Conservation (phyloP, 1,140 invertebrate species). For the Temnothorax longispinosus region DNA sequence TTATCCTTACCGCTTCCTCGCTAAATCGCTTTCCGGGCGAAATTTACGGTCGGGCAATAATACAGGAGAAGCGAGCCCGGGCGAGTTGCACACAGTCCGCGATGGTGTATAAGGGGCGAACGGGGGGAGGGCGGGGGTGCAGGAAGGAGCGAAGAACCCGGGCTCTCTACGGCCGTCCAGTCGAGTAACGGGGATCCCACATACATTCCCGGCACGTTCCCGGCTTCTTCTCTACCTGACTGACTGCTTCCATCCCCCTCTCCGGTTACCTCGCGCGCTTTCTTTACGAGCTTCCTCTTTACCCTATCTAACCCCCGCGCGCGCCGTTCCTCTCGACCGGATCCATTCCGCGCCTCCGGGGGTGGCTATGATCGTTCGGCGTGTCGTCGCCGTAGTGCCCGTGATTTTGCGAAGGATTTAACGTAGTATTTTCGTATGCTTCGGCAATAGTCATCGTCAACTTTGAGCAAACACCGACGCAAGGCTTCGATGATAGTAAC, state of each 20-base stretch:
- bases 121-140: constrained; percentile 6
- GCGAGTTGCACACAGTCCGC: constrained; percentile 32
- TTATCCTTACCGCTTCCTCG: constrained; percentile 84
- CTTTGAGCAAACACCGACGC: too few relatives aligned
- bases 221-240: constrained; percentile 76
- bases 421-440: neutral
- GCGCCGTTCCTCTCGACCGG: neutral
- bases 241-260: constrained; percentile 63
- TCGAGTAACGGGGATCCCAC: constrained; percentile 74
- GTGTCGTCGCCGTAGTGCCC: constrained; percentile 7
- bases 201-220: constrained; percentile 83
- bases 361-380: constrained; percentile 24
- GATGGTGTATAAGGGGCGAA: neutral
- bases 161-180: constrained; percentile 69
- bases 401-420: constrained; percentile 34
- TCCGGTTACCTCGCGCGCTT: constrained; percentile 39
- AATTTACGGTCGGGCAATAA: constrained; percentile 84
- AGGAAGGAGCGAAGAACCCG: constrained; percentile 60
- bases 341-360: constrained; percentile 34
- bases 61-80: constrained; percentile 65
- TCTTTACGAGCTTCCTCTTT: constrained; percentile 65
- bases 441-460: neutral
- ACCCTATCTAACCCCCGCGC: constrained; percentile 23
- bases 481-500: neutral
- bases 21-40: constrained; percentile 85